Evolutionary conservation across 2,888 invertebrate species (phyloP), one percentile per base, ranked within the genome.

Genomic region (Eulithis prunata): DNA sequence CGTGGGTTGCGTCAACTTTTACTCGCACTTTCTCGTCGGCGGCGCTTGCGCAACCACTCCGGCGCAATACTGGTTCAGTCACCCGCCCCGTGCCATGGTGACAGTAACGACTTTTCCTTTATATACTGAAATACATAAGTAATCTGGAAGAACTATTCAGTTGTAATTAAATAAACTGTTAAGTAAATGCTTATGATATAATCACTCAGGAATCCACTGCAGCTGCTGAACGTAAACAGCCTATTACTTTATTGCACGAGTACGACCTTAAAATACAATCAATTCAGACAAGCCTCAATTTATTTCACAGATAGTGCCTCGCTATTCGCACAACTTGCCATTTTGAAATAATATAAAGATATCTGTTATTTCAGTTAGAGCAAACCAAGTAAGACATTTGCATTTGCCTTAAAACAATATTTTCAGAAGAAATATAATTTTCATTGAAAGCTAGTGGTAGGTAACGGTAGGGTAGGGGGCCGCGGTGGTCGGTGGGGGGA

Each of bases 1-100:
- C 91, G 90, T 85, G 79, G 75, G 86, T 92, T 92, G 92, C 92
- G 90, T 93, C 92, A 91, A 92, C 93, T 93, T 92, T 93, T 92
- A 92, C 93, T 92, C 87, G 89, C 92, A 92, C 92, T 92, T 93
- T 93, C 93, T 89, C 90, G 87, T 70, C 78, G 84, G 86, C 38
- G 38, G 41, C 86, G 83, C 91, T 93, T 93, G 90, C 93, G 92
- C 93, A 93, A 93, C 88, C 76, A 59, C 78, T 75, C 70, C 78
- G 75, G 83, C 83, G 83, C 88, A 85, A 87, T 88, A 89, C 91
- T 87, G 86, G 89, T 89, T 87, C 85, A 85, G 75, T 83, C 83
- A 81, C 83, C 82, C 82, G 81, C 75, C 32, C 32, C 72, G 77
- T 70, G 77, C 64, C 53, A 65, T 60, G 66, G 66, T 59, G 65